Evolutionary conservation across 2,113 vertebrate species (phyloP).

Genomic region (Heloderma charlesbogerti): DNA sequence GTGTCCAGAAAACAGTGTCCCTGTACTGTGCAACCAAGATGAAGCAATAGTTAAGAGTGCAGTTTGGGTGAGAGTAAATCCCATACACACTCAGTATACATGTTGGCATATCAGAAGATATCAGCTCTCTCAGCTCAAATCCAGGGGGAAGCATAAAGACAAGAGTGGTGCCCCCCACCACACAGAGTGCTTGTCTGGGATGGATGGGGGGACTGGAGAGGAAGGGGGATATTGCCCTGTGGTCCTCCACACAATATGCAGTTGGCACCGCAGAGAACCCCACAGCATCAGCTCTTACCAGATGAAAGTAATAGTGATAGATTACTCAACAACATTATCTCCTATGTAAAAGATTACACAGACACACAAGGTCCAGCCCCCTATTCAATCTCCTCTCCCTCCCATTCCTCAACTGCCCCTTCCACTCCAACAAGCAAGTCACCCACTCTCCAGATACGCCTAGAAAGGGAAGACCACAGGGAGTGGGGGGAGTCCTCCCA

Average conservation of each 20-base stretch:
- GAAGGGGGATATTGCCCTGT: too few species aligned
- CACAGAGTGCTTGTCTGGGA: background rate
- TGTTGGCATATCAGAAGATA: background rate
- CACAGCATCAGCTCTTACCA: background rate
- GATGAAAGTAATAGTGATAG: background rate
- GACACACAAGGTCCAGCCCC: too few species aligned
- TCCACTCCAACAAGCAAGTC: background rate
- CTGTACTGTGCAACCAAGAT: background rate
- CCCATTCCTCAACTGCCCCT: background rate
- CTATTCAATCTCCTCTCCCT: background rate
- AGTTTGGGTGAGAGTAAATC: background rate
- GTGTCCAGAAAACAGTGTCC: background rate
- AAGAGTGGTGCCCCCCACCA: background rate
- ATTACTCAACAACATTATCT: background rate
- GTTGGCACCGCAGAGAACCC: background rate
- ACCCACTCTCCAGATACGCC: too few species aligned
- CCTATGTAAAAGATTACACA: background rate
- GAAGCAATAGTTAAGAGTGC: background rate
- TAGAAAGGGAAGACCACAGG: conserved; percentile 2
- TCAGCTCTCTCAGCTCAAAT: background rate
- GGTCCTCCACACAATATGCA: background rate
- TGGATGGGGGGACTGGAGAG: background rate
- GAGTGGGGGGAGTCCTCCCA: background rate
- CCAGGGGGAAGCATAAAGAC: background rate
- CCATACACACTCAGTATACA: background rate